Evolutionary conservation across 2,888 invertebrate species (phyloP), one percentile per base, ranked within the genome.

Genomic region (Orthosia cruda): DNA sequence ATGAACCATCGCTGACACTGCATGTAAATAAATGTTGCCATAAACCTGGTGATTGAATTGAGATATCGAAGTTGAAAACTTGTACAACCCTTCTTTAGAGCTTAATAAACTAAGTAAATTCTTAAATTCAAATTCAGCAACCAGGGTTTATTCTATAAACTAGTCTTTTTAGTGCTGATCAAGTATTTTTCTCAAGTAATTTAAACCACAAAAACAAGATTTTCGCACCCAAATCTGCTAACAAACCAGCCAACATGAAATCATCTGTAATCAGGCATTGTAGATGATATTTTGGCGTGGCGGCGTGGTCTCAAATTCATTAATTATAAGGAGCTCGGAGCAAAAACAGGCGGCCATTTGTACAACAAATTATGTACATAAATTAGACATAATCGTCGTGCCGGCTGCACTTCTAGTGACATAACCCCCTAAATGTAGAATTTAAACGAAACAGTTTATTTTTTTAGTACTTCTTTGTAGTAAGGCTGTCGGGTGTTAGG

Each of bases 321-420:
- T 91, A 89, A 91, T 88, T 88, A 87, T 77, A 84, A 86, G 80
- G 81, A 77, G 77, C 88, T 73, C 52, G 59, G 74, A 72, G 84
- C 87, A 91, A 90, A 91, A 91, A 90, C 88, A 87, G 77, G 71
- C 81, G 79, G 80, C 85, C 88, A 85, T 88, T 88, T 88, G 87
- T 85, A 87, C 69, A 83, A 87, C 89, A 90, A 92, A 90, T 92
- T 92, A 91, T 92, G 91, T 90, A 91, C 90, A 92, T 92, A 91
- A 92, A 90, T 92, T 92, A 87, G 86, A 89, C 89, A 88, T 89
- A 89, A 91, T 91, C 89, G 83, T 84, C 77, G 85, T 83, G 77
- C 87, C 80, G 87, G 89, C 89, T 88, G 90, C 80, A 83, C 73
- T 74, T 73, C 84, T 67, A 71, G 85, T 80, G 87, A 88, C 89